Evolutionary conservation across 2,888 invertebrate species (phyloP).

Genomic region (Scotopteryx bipunctaria): DNA sequence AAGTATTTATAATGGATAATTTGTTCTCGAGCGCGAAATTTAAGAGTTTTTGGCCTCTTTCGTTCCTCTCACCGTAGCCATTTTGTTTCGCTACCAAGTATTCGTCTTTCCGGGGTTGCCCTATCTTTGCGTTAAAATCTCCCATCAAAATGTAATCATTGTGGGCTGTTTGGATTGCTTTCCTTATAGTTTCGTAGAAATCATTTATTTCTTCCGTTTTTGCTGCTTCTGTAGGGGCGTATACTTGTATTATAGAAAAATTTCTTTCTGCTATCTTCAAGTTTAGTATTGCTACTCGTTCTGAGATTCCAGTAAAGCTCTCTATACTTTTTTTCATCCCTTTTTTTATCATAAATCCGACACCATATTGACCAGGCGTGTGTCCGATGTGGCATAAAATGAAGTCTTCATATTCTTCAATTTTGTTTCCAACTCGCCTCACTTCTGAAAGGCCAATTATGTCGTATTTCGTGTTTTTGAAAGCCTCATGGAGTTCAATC

Average conservation of each 20-base stretch:
- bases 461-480: not conserved
- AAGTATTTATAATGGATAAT: conserved; percentile 9
- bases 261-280: conserved; percentile 4
- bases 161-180: conserved; percentile 21
- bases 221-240: conserved; percentile 34
- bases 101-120: conserved; percentile 17
- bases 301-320: conserved; percentile 22
- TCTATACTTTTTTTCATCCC: not conserved
- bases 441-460: not conserved
- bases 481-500: not conserved
- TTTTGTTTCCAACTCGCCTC: not conserved
- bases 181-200: conserved; percentile 28
- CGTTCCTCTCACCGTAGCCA: conserved; percentile 4
- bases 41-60: conserved; percentile 5
- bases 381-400: not conserved
- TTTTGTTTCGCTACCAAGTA: not conserved
- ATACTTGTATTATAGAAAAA: conserved; percentile 28
- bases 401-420: not conserved
- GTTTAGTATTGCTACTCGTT: conserved; percentile 24
- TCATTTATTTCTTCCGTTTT: conserved; percentile 24
- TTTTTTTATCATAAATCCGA: not conserved
- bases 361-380: not conserved
- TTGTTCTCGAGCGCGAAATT: conserved; percentile 11
- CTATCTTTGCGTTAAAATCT: conserved; percentile 21
- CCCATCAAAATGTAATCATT: conserved; percentile 30